Conservation (phyloP, 1,140 invertebrate species). For the Thaumatotibia leucotreta region DNA sequence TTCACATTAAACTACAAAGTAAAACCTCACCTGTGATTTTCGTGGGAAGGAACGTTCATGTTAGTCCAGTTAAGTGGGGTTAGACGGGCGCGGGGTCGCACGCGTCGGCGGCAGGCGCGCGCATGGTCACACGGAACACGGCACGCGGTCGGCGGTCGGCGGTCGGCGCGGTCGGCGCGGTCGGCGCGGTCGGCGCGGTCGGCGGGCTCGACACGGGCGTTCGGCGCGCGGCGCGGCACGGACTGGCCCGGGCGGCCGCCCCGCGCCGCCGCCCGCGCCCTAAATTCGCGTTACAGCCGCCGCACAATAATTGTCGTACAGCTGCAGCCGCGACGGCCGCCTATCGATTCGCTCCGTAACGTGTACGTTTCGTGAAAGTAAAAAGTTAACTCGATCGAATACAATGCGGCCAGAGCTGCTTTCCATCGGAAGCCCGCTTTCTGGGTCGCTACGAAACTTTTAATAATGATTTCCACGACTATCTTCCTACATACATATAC, state of each 20-base stretch:
- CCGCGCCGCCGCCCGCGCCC: slow-evolving; percentile 63
- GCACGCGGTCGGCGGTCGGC: slow-evolving; percentile 11
- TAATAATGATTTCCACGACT: slow-evolving; percentile 33
- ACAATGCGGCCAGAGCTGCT: slow-evolving; percentile 55
- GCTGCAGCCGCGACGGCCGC: slow-evolving; percentile 62
- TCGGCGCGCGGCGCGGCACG: slow-evolving; percentile 45
- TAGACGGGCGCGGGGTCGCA: slow-evolving; percentile 16
- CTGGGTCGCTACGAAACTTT: slow-evolving; percentile 53
- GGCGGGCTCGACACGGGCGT: slow-evolving; percentile 34
- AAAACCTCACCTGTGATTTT: slow-evolving; percentile 29
- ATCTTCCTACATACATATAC: not conserved
- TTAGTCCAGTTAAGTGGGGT: slow-evolving; percentile 17
- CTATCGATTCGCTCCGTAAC: slow-evolving; percentile 57
- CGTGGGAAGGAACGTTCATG: slow-evolving; percentile 26
- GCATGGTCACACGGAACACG: slow-evolving; percentile 26
- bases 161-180: slow-evolving; percentile 21
- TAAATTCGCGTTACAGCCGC: slow-evolving; percentile 67
- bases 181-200: slow-evolving; percentile 22
- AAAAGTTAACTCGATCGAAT: slow-evolving; percentile 71
- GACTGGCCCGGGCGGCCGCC: slow-evolving; percentile 44
- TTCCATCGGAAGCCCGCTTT: slow-evolving; percentile 45
- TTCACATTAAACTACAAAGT: slow-evolving; percentile 39
- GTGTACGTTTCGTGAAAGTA: slow-evolving; percentile 65
- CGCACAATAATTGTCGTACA: slow-evolving; percentile 67
- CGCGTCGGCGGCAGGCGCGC: slow-evolving; percentile 21